Percentiles rank a stretch among this genome's conserved stretches.
phyloP scores from a whole-genome alignment of 2,888 invertebrate genomes.

The Pseudolycoriella hygida region DNA sequence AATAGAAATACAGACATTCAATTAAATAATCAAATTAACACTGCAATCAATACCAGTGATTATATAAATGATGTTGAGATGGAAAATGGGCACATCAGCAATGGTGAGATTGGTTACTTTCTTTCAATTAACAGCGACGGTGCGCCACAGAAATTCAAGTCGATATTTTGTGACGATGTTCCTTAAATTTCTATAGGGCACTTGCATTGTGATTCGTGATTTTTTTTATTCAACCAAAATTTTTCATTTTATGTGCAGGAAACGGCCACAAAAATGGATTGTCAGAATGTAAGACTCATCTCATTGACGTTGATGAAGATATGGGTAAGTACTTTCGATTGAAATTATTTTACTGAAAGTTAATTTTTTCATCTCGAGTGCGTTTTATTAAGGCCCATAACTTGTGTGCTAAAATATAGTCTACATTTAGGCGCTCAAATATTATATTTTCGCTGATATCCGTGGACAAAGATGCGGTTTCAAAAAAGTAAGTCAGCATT shows the following conservation, averaged over 20 bases:
- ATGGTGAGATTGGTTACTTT: conserved; percentile 23
- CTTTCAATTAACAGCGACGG: too few relatives aligned
- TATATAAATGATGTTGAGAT: conserved; percentile 29
- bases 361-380: too few relatives aligned
- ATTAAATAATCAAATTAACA: conserved; percentile 18
- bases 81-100: conserved; percentile 28
- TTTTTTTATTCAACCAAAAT: not conserved
- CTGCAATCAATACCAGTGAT: conserved; percentile 14
- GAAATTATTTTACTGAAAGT: too few relatives aligned
- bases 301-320: conserved; percentile 52
- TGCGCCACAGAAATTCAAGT: too few relatives aligned
- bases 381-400: too few relatives aligned
- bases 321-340: conserved; percentile 47
- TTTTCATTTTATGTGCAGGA: conserved; percentile 14
- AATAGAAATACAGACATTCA: conserved; percentile 9
- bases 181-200: too few relatives aligned
- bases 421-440: too few relatives aligned
- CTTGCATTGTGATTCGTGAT: not conserved
- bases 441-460: too few relatives aligned
- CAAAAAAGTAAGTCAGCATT: too few relatives aligned
- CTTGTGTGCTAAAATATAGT: too few relatives aligned
- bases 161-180: too few relatives aligned
- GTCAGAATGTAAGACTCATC: conserved; percentile 24
- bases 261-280: conserved; percentile 26
- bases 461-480: too few relatives aligned